Evolutionary conservation across 1,140 invertebrate species (phyloP), one percentile per base, ranked within the genome.

Genomic region (Ericerus pela): DNA sequence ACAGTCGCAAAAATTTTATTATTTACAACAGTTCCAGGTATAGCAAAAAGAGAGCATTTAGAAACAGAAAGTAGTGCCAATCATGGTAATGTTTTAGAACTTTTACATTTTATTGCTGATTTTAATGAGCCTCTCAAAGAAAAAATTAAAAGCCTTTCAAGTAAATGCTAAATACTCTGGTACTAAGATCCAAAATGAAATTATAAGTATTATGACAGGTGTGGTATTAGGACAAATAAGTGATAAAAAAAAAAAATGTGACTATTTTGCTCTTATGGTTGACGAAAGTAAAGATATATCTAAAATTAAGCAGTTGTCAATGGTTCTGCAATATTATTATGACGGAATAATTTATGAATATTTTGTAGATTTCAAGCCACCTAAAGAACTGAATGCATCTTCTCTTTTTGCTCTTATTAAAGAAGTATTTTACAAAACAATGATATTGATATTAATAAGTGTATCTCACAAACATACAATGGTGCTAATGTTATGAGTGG

Each of bases 241-340:
- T 2, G 27, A 33, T 54, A 33, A 54, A 38, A n/a, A 36, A 38
- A 29, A 54, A 36, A 54, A 24, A 14, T 54, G 31, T 36, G 37
- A 38, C 36, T 54, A 37, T 54, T 54, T 54, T 38, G 53, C 53
- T 54, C 53, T 37, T 24, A 54, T 54, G 24, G 29, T 54, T 22
- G 53, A 54, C 24, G 53, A 54, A 54, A 54, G 18, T 8, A 54
- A 54, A 37, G 29, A 54, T 37, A 37, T 24, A 54, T 31, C 10
- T 2, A 54, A 54, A 31, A 37, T 31, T 33, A 31, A 54, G 37
- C 53, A 54, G 6, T 16, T 54, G 26, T 54, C 53, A 6, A 31
- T 54, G 31, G 16, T 28, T 12, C 20, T 37, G 6, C 29, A 30
- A 20, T 54, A 36, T 36, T 28, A 33, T 31, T 31, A 33, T 54